Evolutionary conservation across 2,888 invertebrate genomes (phyloP), one percentile per base, ranked within the genome.

Genomic region (Coecobrya sp.): DNA sequence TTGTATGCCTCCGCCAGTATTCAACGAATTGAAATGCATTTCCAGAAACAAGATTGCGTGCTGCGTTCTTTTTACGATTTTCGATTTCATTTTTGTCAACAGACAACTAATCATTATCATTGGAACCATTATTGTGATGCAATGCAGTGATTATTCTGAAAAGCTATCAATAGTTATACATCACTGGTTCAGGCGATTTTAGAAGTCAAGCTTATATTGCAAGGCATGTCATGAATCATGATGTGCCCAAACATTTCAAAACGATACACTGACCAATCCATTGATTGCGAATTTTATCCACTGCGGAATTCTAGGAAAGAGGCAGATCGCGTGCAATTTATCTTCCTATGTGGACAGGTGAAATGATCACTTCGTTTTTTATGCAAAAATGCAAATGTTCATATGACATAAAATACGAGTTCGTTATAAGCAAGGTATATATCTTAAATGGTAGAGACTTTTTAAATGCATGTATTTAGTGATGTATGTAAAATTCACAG

Each of bases 31-130:
- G 22, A 0, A 45, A 22, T 86, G 79, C 79, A 65, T 86, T 59
- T 86, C 85, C 73, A 82, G 55, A 79, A 91, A 13, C 52, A 73
- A 10, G 13, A 79, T 91, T 62, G 90, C 90, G 90, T 91, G 90
- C 10, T 0, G 1, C 30, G 68, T 42, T 19, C 42, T 25, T 55
- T 73, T 73, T 89, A 84, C 22, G 42, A 52, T 62, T 91, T 86
- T 79, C 59, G 19, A 91, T 79, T 86, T 73, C 84, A 76, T 89
- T 84, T 84, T 91, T 91, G 45, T 22, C 49, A 16, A 42, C 79
- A 30, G 73, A 73, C 55, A 85, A 30, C 52, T 16, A 84, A 85
- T 76, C 55, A 62, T 22, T 36, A 7, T 65, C 13, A 59, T 59
- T 36, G 36, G 7, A 36, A 36, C 36, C 19, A 59, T 59, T 59